Base-by-base conservation (phyloP, 2,113 vertebrate genomes). In the Nansenia antarctica region DNA sequence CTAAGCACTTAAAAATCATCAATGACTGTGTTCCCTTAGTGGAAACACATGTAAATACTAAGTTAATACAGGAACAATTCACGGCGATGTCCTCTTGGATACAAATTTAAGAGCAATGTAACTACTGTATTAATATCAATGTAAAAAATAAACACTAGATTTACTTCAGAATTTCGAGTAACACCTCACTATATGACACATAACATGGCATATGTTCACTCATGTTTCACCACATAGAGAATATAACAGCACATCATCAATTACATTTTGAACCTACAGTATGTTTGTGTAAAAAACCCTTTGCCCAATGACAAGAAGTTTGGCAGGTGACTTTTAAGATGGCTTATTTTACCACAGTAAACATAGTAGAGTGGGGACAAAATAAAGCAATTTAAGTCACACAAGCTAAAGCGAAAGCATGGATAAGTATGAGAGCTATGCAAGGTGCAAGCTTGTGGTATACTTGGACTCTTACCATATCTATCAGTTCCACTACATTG, bases 61-160 rank as follows among this genome's bases (percentile, higher is more conserved):
- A 83, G 42, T 82, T 30, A 64, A 73, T 29, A 80, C 35, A 54
- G 73, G 62, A 87, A 82, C 83, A 82, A 84, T 86, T 77, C 42
- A 60, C 54, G 74, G 61, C 14, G 67, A 69, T 63, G 52, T 79
- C 76, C 32, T 73, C 76, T 80, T 65, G 63, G 35, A 72, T 65
- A 67, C 57, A 79, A 71, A 74, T 26, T 53, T 75, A 73, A 73
- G 74, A 80, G 67, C 70, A 78, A 77, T 87, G 85, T 82, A 88
- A 81, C 73, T 85, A 86, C 62, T 88, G 85, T 88, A 88, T 88
- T 88, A 88, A 85, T 83, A 76, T 55, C 45, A 70, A 70, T 77
- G 69, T 83, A 47, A 72, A 76, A 64, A 71, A 65, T 69, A 79
- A 73, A 42, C 62, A 24, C 65, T 65, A 2, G 49, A 57, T 55